phyloP scores from a whole-genome alignment of 2,888 invertebrate genomes.

The Ephialtes manifestator region DNA sequence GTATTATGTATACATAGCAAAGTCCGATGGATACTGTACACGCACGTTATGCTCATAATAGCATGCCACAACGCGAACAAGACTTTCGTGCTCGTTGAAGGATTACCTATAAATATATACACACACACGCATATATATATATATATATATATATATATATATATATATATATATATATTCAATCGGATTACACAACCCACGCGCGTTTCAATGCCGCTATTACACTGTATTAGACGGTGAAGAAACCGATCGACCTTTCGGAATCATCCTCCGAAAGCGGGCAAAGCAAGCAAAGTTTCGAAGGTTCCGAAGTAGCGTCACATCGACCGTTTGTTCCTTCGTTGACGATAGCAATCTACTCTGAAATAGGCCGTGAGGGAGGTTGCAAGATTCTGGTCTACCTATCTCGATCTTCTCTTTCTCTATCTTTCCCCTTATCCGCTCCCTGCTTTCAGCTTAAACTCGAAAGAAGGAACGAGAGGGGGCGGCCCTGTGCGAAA shows the following conservation, averaged over 20 bases:
- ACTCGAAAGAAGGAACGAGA: constrained; percentile 44
- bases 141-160: too few relatives aligned
- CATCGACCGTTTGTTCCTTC: constrained; percentile 17
- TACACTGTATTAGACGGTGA: not conserved
- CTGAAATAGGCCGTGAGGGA: constrained; percentile 29
- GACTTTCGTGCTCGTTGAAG: constrained; percentile 16
- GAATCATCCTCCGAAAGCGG: not conserved
- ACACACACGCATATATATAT: not conserved
- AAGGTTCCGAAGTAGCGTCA: constrained; percentile 14
- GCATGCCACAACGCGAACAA: constrained; percentile 2
- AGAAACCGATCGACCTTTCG: constrained; percentile 8
- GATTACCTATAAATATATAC: not conserved
- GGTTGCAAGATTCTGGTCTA: constrained; percentile 54
- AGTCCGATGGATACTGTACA: not conserved
- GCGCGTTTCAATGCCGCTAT: constrained; percentile 1
- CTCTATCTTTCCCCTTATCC: not conserved
- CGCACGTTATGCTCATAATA: constrained; percentile 4
- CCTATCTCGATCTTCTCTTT: constrained; percentile 36
- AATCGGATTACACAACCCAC: constrained; percentile 21
- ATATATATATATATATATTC: not conserved
- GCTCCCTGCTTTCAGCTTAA: constrained; percentile 17
- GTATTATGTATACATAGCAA: not conserved
- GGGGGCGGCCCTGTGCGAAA: constrained; percentile 42
- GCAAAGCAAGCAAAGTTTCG: not conserved
- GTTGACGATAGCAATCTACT: constrained; percentile 23